Percentiles rank a stretch among this genome's conserved stretches.
Evolutionary conservation across 2,113 vertebrate genomes (phyloP).

Genomic region (Barnardius zonarius): DNA sequence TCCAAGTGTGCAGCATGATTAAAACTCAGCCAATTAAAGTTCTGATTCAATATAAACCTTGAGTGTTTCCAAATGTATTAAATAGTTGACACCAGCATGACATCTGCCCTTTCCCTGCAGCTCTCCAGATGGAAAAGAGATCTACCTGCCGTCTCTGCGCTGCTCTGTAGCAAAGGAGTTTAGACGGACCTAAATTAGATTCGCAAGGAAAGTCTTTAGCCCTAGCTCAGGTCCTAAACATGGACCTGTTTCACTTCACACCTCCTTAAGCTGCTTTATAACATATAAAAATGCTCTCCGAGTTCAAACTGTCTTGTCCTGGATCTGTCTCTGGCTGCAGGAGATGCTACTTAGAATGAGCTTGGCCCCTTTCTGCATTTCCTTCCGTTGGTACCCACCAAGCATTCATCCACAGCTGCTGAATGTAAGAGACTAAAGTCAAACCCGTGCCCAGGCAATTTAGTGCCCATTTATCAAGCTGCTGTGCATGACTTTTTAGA

Average conservation of each 20-base stretch:
- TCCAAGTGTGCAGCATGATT: neutral
- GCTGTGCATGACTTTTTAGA: neutral
- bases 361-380: neutral
- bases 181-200: neutral
- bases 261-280: neutral
- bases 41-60: constrained; percentile 15
- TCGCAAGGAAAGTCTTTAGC: neutral
- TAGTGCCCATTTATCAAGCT: neutral
- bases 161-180: neutral
- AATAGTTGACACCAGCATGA: constrained; percentile 36
- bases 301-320: neutral
- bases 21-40: constrained; percentile 38
- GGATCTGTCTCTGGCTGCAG: neutral
- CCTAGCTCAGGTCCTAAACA: neutral
- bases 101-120: constrained; percentile 26
- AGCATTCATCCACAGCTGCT: neutral
- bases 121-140: constrained; percentile 27
- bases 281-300: neutral
- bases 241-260: neutral
- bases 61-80: constrained; percentile 40
- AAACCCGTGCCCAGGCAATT: neutral
- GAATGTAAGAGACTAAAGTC: neutral
- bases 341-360: neutral
- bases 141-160: neutral
- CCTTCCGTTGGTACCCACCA: neutral